Conservation (phyloP, 2,797 vertebrate genomes). For the Pitangus sulphuratus region DNA sequence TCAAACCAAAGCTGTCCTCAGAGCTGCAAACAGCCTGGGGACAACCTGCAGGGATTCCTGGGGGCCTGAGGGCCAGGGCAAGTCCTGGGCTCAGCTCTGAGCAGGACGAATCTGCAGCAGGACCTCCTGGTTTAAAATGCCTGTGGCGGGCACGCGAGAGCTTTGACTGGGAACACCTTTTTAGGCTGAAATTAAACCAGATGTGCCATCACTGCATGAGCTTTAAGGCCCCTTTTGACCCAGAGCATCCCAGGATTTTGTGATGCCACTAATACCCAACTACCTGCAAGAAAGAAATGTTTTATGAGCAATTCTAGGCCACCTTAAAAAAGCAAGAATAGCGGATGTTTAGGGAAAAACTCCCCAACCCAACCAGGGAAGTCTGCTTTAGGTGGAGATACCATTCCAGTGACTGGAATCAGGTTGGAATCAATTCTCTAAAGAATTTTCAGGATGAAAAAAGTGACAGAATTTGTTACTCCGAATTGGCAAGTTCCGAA, state of each 20-base stretch:
- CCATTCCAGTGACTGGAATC: accelerated
- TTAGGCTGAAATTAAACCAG: not conserved
- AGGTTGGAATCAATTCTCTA: accelerated
- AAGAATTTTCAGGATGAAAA: not conserved
- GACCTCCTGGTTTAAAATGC: not conserved
- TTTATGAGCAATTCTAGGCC: too few species aligned
- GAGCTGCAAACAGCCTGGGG: not conserved
- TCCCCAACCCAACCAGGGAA: not conserved
- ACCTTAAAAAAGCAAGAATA: not conserved
- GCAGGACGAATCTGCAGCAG: not conserved
- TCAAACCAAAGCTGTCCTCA: accelerated
- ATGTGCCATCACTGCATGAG: not conserved
- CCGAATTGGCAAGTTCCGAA: accelerated
- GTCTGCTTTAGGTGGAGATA: not conserved
- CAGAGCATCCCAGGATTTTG: not conserved
- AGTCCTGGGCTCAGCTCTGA: not conserved
- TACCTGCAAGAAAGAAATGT: not conserved
- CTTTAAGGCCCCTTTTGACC: not conserved
- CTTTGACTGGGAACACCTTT: accelerated
- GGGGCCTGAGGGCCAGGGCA: not conserved
- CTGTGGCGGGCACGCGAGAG: accelerated
- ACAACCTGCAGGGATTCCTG: not conserved
- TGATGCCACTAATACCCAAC: not conserved
- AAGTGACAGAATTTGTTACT: not conserved
- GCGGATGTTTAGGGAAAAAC: not conserved